phyloP scores from a whole-genome alignment of 2,113 vertebrate genomes.

The Condylura cristata region DNA sequence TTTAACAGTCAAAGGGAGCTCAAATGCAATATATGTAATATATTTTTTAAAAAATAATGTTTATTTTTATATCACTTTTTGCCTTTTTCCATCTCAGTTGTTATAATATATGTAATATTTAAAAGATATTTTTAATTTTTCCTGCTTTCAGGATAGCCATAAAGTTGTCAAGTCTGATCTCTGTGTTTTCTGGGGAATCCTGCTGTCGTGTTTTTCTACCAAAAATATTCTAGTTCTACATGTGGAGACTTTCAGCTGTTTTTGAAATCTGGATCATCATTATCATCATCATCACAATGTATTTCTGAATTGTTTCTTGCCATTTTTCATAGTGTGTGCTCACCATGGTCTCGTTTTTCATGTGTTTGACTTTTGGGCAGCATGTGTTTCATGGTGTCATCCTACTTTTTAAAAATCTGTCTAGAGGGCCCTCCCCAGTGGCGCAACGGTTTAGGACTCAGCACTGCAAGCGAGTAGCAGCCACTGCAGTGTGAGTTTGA shows the following conservation, averaged over 20 bases:
- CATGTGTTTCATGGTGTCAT: background rate
- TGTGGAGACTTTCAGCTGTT: background rate
- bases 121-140: slow-evolving; percentile 14
- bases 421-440: too few relatives aligned
- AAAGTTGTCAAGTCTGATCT: background rate
- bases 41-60: slow-evolving; percentile 56
- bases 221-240: background rate
- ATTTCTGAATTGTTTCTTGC: background rate
- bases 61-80: too few relatives aligned
- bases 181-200: slow-evolving; percentile 15
- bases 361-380: background rate
- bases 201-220: slow-evolving; percentile 13
- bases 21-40: slow-evolving; percentile 14
- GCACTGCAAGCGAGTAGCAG: too few relatives aligned
- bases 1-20: background rate
- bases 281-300: background rate
- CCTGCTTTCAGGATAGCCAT: background rate
- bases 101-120: slow-evolving; percentile 52
- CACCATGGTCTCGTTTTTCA: background rate
- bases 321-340: background rate
- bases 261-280: background rate
- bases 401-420: too few relatives aligned
- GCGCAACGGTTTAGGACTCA: too few relatives aligned
- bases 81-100: too few relatives aligned
- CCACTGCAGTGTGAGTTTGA: too few relatives aligned